Percentiles rank a stretch among this genome's conserved stretches.
Conservation (phyloP, 1,140 invertebrate genomes). For the Subanguina moxae region DNA sequence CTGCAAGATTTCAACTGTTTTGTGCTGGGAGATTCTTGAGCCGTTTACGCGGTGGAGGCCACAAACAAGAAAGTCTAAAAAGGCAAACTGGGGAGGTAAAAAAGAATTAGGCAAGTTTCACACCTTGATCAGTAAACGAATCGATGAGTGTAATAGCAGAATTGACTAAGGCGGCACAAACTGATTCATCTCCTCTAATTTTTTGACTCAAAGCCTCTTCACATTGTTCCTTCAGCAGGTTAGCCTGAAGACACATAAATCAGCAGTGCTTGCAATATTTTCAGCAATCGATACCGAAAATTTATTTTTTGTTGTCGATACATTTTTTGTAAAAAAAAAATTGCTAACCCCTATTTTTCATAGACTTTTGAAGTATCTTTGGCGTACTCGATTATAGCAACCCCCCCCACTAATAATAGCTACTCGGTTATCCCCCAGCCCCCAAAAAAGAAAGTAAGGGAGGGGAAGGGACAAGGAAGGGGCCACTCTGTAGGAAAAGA, state of each 20-base stretch:
- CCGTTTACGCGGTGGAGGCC: constrained; percentile 16
- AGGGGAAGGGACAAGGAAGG: too few species aligned
- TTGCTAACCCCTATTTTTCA: too few species aligned
- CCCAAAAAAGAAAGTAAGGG: too few species aligned
- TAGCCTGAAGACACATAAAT: constrained; percentile 17
- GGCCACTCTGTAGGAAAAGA: too few species aligned
- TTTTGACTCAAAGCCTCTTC: constrained; percentile 18
- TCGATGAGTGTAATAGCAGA: constrained; percentile 14
- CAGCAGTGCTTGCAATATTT: too few species aligned
- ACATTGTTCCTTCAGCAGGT: constrained; percentile 16
- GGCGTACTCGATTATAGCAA: too few species aligned
- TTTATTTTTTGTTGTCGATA: too few species aligned
- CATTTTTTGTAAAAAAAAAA: too few species aligned
- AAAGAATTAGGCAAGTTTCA: not conserved
- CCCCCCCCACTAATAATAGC: too few species aligned
- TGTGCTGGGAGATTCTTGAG: constrained; percentile 15
- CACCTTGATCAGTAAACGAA: constrained; percentile 15
- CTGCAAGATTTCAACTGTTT: constrained; percentile 14
- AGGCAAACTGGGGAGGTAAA: not conserved
- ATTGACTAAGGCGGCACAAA: not conserved
- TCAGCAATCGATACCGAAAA: too few species aligned
- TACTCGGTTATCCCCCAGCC: too few species aligned
- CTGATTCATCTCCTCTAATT: constrained; percentile 10
- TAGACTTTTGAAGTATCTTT: too few species aligned
- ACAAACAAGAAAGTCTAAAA: constrained; percentile 2